Conservation (phyloP, 2,888 invertebrate species). For the Pherbina coryleti region DNA sequence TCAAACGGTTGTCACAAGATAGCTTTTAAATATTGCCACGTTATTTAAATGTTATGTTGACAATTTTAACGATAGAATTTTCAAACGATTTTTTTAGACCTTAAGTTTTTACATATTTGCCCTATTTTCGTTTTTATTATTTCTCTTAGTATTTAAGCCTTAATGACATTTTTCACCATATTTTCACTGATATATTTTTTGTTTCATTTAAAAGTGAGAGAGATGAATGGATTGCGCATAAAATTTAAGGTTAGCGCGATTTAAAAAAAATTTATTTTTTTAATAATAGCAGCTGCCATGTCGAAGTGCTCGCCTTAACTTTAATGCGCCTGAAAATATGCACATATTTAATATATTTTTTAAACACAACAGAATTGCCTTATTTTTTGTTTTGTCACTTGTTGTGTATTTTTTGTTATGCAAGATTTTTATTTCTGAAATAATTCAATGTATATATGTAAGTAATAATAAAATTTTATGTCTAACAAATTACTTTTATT, state of each 20-base stretch:
- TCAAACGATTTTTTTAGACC: background rate
- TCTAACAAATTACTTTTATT: background rate
- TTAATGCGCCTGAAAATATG: conserved; percentile 28
- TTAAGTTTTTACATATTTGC: background rate
- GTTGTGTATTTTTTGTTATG: background rate
- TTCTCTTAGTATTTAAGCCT: background rate
- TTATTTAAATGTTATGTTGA: background rate
- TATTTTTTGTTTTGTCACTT: background rate
- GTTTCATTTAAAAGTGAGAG: conserved; percentile 54
- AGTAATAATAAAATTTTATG: background rate
- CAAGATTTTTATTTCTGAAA: background rate
- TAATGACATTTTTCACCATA: background rate
- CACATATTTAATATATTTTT: conserved; percentile 5
- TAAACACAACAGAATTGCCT: background rate
- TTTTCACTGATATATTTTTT: conserved; percentile 18
- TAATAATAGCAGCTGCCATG: conserved; percentile 27
- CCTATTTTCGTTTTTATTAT: background rate
- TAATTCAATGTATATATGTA: conserved; percentile 1
- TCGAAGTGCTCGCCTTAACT: conserved; percentile 21
- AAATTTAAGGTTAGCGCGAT: conserved; percentile 53
- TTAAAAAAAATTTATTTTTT: background rate
- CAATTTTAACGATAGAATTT: conserved; percentile 4
- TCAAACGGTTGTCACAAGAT: background rate
- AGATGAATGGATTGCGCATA: conserved; percentile 65
- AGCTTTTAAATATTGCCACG: conserved; percentile 5